Percentiles rank a stretch among this genome's conserved stretches.
These are phyloP conservation scores for Vulpes vulpes DNA, from an alignment of 2,113 vertebrate genomes.

Conservation along the genomic window DNA sequence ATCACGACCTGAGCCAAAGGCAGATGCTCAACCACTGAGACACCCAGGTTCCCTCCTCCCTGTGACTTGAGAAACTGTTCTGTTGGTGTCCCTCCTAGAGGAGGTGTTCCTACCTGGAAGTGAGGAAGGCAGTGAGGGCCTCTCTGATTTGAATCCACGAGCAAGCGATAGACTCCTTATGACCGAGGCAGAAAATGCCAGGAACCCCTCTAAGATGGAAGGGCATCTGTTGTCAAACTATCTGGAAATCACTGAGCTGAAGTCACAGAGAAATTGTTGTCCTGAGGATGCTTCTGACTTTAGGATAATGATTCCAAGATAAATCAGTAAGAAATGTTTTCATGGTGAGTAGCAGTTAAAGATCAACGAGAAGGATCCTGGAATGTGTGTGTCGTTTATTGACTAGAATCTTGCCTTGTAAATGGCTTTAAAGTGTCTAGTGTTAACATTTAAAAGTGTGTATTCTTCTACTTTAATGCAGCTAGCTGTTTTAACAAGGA, in stretches of 20 bases:
- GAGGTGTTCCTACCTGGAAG: neutral
- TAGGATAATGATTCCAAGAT: neutral
- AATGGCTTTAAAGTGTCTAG: conserved; percentile 46
- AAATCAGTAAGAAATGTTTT: conserved; percentile 21
- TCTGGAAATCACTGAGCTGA: conserved; percentile 46
- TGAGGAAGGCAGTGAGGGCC: neutral
- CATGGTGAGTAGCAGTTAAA: neutral
- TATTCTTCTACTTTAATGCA: neutral
- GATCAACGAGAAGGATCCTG: neutral
- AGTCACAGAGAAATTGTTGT: neutral
- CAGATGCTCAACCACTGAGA: too few relatives aligned
- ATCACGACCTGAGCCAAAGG: too few relatives aligned
- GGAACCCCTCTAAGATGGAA: neutral
- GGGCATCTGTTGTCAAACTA: conserved; percentile 26
- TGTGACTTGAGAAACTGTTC: neutral
- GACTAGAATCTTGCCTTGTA: neutral
- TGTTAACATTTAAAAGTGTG: conserved; percentile 15
- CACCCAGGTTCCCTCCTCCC: too few relatives aligned
- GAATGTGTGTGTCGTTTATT: neutral
- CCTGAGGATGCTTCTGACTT: neutral
- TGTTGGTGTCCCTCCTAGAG: neutral
- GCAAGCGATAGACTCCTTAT: neutral
- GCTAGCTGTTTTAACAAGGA: conserved; percentile 16
- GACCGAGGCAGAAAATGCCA: conserved; percentile 36
- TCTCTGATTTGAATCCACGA: conserved; percentile 14